phyloP scores from a whole-genome alignment of 2,888 invertebrate genomes.

The Andrena haemorrhoa region DNA sequence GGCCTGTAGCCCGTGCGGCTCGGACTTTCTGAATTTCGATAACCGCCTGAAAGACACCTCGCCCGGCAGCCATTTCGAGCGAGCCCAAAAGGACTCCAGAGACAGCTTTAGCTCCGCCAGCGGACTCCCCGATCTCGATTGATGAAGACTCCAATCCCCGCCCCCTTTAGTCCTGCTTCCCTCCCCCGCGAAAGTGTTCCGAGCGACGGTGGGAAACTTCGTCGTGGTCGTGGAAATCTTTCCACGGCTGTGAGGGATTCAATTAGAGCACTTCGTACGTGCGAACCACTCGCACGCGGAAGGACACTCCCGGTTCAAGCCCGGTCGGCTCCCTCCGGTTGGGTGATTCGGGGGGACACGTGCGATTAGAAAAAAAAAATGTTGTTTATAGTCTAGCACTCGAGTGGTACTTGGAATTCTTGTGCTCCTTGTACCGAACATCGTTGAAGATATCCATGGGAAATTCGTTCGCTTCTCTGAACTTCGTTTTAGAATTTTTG shows the following conservation, averaged over 20 bases:
- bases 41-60: constrained; percentile 69
- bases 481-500: not conserved
- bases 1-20: constrained; percentile 74
- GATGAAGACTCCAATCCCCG: constrained; percentile 49
- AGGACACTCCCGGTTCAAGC: not conserved
- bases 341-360: not conserved
- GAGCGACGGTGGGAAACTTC: constrained; percentile 24
- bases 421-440: constrained; percentile 4
- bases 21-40: constrained; percentile 77
- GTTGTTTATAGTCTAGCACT: not conserved
- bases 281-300: constrained; percentile 25
- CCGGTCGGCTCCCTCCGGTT: not conserved
- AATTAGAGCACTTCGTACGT: constrained; percentile 25
- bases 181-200: constrained; percentile 11
- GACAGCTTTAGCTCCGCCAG: constrained; percentile 66
- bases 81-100: constrained; percentile 68
- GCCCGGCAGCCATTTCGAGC: constrained; percentile 67
- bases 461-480: not conserved
- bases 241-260: constrained; percentile 30
- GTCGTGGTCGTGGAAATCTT: constrained; percentile 11
- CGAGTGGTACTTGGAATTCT: constrained; percentile 16
- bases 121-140: constrained; percentile 77
- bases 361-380: constrained; percentile 23
- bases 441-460: not conserved
- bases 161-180: not conserved